These are phyloP conservation scores for Tetrax tetrax DNA, from an alignment of 2,113 vertebrate species.

Conservation along the genomic window DNA sequence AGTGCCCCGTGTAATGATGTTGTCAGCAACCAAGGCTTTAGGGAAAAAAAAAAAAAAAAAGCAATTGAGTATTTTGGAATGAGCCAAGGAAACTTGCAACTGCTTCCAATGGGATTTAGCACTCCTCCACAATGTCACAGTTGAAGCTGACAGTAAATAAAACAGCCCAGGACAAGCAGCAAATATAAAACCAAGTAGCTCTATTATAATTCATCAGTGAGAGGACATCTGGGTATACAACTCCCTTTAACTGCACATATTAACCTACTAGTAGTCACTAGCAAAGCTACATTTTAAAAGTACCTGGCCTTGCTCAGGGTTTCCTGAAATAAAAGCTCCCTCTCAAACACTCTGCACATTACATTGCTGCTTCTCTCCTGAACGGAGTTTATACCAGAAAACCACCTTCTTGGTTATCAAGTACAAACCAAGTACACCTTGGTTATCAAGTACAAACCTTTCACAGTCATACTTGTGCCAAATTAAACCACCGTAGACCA, in stretches of 20 bases:
- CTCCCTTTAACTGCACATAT: not conserved
- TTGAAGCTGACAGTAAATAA: not conserved
- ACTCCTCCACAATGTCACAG: not conserved
- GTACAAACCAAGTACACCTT: not conserved
- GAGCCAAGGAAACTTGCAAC: not conserved
- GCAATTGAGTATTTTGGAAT: not conserved
- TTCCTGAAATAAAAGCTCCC: not conserved
- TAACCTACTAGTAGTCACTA: not conserved
- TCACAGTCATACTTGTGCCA: not conserved
- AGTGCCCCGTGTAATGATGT: not conserved
- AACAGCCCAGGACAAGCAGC: not conserved
- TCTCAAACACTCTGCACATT: not conserved
- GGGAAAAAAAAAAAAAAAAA: not conserved
- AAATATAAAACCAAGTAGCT: not conserved
- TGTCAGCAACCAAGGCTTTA: not conserved
- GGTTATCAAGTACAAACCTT: not conserved
- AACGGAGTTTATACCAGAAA: not conserved
- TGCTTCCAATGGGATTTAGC: not conserved
- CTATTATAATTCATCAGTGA: not conserved
- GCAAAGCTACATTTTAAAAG: not conserved
- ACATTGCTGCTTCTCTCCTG: not conserved
- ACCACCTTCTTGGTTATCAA: not conserved
- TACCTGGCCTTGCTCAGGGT: not conserved
- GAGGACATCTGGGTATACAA: not conserved
- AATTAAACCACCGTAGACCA: not conserved